phyloP scores from a whole-genome alignment of 23 tunicate genomes.

The Phallusia fumigata region DNA sequence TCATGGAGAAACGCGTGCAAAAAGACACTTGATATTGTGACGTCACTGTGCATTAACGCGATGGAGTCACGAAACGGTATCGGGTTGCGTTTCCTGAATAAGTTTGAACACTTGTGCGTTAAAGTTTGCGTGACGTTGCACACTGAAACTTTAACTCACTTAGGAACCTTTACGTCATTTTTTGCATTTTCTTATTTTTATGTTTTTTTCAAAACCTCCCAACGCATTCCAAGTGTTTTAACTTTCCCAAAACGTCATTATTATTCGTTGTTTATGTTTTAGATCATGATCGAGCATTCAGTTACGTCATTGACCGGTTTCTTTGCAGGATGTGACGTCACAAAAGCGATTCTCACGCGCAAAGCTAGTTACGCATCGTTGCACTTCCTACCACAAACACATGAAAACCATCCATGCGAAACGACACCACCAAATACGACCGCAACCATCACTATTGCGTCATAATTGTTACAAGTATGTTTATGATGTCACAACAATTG shows the following conservation, averaged over 20 bases:
- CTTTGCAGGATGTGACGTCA: background rate
- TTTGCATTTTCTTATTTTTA: too few relatives aligned
- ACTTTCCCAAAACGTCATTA: too few relatives aligned
- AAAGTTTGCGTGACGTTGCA: too few relatives aligned
- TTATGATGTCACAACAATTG: background rate
- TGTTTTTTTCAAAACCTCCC: too few relatives aligned
- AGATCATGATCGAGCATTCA: too few relatives aligned
- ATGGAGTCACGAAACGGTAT: background rate
- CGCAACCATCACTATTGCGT: background rate
- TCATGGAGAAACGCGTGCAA: background rate
- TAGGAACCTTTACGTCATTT: too few relatives aligned
- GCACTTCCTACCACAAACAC: slow-evolving; percentile 12
- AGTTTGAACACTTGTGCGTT: background rate
- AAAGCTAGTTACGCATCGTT: background rate
- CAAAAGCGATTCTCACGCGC: background rate
- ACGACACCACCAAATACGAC: slow-evolving; percentile 1
- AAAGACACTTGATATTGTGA: background rate
- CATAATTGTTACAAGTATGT: background rate
- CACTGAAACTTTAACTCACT: too few relatives aligned
- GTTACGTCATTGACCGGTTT: background rate
- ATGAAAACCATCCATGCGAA: background rate
- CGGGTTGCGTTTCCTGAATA: background rate
- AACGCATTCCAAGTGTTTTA: too few relatives aligned
- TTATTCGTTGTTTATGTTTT: too few relatives aligned
- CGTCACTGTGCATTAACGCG: slow-evolving; percentile 3